phyloP scores from a whole-genome alignment of 37 sponge, comb jelly and placozoan genomes.

The Diacarnus erythraeanus region DNA sequence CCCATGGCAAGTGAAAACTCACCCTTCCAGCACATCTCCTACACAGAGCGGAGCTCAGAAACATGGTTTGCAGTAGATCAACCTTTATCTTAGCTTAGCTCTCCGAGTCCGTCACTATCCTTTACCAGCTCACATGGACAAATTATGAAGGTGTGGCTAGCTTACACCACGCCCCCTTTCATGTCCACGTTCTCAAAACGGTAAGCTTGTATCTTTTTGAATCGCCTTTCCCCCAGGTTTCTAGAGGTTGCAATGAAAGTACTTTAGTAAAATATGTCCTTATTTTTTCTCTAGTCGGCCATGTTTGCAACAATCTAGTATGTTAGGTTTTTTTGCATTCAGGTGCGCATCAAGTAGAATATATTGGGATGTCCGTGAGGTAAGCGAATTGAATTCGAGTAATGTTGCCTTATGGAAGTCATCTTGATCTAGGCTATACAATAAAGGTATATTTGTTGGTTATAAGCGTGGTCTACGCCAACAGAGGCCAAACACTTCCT shows the following conservation, averaged over 20 bases:
- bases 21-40: slow-evolving; percentile 23
- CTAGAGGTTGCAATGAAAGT: not conserved
- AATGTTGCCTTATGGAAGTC: not conserved
- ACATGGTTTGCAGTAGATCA: not conserved
- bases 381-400: not conserved
- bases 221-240: not conserved
- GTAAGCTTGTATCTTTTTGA: not conserved
- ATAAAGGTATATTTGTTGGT: slow-evolving; percentile 92
- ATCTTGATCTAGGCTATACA: slow-evolving; percentile 69
- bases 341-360: slow-evolving; percentile 20
- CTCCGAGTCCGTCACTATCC: not conserved
- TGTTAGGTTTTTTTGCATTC: not conserved
- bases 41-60: not conserved
- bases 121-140: not conserved
- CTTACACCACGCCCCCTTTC: not conserved
- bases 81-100: not conserved
- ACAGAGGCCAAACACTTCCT: slow-evolving; percentile 83
- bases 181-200: not conserved
- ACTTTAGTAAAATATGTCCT: no score
- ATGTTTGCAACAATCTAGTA: no score
- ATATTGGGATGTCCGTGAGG: slow-evolving; percentile 21
- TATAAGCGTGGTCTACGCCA: slow-evolving; percentile 89
- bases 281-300: no score
- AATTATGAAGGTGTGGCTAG: not conserved
- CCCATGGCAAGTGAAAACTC: no score